Conservation (phyloP, 2,797 vertebrate genomes). For the Halcyon badia region DNA sequence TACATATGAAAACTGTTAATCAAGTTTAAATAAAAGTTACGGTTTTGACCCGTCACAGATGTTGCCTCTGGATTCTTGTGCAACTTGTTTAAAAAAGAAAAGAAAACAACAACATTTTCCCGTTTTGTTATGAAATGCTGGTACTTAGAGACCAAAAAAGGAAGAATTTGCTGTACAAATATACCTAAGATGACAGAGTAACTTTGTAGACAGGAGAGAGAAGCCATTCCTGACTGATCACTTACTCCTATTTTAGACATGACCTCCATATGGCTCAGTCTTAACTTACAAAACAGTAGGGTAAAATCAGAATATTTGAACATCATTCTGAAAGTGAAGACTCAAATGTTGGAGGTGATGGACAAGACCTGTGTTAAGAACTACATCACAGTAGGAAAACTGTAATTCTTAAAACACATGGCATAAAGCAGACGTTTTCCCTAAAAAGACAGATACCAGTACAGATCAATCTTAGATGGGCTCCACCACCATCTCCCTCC, state of each 20-base stretch:
- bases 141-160: not conserved
- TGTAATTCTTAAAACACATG: not conserved
- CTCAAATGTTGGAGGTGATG: not conserved
- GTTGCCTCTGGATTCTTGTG: not conserved
- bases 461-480: not conserved
- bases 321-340: not conserved
- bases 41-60: not conserved
- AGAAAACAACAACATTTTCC: not conserved
- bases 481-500: not conserved
- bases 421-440: not conserved
- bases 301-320: not conserved
- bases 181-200: not conserved
- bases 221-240: not conserved
- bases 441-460: not conserved
- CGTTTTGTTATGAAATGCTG: not conserved
- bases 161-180: not conserved
- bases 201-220: rapidly evolving
- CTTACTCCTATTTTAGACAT: not conserved
- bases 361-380: not conserved
- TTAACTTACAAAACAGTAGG: not conserved
- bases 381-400: not conserved
- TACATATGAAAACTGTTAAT: not conserved
- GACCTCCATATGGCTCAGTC: not conserved
- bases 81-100: not conserved
- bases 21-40: not conserved